These are phyloP conservation scores for Callinectes sapidus DNA, from an alignment of 2,888 invertebrate species.

Conservation along the genomic window DNA sequence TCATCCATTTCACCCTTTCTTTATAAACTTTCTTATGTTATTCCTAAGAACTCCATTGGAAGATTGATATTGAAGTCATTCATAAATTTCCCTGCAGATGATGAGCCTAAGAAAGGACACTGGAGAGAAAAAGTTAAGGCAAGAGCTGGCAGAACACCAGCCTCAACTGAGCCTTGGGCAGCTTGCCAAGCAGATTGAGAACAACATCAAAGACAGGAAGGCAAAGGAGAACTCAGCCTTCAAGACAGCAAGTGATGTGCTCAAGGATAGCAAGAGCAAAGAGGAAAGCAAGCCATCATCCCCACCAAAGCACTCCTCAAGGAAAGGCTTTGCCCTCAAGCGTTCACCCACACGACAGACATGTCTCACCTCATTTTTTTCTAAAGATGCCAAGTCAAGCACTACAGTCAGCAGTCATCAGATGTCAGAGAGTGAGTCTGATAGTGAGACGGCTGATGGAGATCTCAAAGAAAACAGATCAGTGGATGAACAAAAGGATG, in stretches of 20 bases:
- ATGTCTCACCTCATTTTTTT: constrained; percentile 50
- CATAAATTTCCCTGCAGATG: constrained; percentile 51
- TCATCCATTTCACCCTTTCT: too few species aligned
- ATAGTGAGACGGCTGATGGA: neutral
- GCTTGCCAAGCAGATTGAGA: constrained; percentile 55
- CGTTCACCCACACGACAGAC: constrained; percentile 61
- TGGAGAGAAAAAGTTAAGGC: constrained; percentile 22
- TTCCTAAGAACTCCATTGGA: neutral
- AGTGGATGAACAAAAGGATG: neutral
- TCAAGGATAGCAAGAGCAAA: neutral
- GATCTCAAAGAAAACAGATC: neutral
- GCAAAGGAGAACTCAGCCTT: constrained; percentile 26
- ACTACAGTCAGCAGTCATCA: constrained; percentile 13
- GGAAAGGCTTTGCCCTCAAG: constrained; percentile 62
- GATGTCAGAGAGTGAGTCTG: constrained; percentile 63
- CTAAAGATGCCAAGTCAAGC: neutral
- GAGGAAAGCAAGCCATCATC: neutral
- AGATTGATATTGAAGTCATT: neutral
- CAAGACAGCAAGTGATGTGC: constrained; percentile 43
- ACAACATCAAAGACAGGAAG: constrained; percentile 47
- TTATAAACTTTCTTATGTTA: too few species aligned
- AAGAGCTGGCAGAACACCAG: constrained; percentile 54
- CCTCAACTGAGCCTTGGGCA: constrained; percentile 51
- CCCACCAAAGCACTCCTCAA: constrained; percentile 25
- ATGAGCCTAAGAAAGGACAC: constrained; percentile 61